phyloP scores from a whole-genome alignment of 2,113 vertebrate genomes.

The Noturus placidus region DNA sequence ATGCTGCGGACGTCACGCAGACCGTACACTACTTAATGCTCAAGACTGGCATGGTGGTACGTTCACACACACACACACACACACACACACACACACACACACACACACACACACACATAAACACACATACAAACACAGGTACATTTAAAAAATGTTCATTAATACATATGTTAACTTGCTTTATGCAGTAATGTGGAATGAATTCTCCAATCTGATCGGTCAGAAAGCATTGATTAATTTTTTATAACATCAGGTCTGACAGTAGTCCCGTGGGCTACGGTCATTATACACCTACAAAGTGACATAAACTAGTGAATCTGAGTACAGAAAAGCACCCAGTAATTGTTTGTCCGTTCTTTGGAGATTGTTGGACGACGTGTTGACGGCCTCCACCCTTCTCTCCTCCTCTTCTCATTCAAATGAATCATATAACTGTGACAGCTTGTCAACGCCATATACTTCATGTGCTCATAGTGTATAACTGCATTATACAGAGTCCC shows the following conservation, averaged over 20 bases:
- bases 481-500: slow-evolving; percentile 60
- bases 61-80: slow-evolving; percentile 52
- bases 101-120: too few relatives aligned
- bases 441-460: slow-evolving; percentile 60
- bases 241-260: not conserved
- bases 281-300: not conserved
- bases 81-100: slow-evolving; percentile 59
- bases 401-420: slow-evolving; percentile 56
- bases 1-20: slow-evolving; percentile 95
- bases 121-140: slow-evolving; percentile 3
- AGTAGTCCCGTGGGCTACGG: not conserved
- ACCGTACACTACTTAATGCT: slow-evolving; percentile 94
- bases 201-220: not conserved
- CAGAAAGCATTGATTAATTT: not conserved
- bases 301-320: not conserved
- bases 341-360: not conserved
- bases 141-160: too few relatives aligned
- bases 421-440: slow-evolving; percentile 67
- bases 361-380: not conserved
- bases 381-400: slow-evolving; percentile 30
- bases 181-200: not conserved
- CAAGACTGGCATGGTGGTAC: slow-evolving; percentile 91
- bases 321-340: not conserved
- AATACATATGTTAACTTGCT: not conserved
- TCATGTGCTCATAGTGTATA: slow-evolving; percentile 23